Percentiles rank a stretch among this genome's conserved stretches.
phyloP scores from a whole-genome alignment of 2,113 vertebrate species.

The Salminus brasiliensis region DNA sequence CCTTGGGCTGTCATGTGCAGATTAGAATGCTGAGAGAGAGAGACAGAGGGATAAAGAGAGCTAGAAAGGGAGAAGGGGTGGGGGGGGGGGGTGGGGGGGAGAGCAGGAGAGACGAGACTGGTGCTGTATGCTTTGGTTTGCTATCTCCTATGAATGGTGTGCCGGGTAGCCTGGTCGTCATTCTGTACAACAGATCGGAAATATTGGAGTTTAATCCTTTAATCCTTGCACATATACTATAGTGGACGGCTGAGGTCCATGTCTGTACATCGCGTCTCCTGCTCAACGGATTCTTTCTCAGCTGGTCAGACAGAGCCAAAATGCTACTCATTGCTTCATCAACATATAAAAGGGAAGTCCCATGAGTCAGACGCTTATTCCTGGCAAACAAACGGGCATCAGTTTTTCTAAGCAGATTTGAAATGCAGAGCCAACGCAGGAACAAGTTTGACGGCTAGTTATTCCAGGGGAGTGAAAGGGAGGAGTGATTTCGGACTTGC shows the following conservation, averaged over 20 bases:
- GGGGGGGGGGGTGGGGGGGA: neutral
- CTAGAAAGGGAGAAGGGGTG: neutral
- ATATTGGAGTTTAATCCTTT: slow-evolving; percentile 2
- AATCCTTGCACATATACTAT: slow-evolving; percentile 20
- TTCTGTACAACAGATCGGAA: neutral
- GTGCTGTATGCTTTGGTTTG: slow-evolving; percentile 61
- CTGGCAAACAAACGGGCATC: slow-evolving; percentile 30
- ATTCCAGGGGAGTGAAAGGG: slow-evolving; percentile 14
- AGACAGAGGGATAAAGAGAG: neutral
- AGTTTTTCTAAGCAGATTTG: slow-evolving; percentile 26
- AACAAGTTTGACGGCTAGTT: slow-evolving; percentile 22
- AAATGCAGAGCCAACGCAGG: slow-evolving; percentile 35
- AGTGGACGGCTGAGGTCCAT: neutral
- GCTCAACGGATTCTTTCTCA: slow-evolving; percentile 16
- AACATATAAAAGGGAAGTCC: slow-evolving; percentile 23
- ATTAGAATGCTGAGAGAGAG: slow-evolving; percentile 17
- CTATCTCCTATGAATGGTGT: slow-evolving; percentile 55
- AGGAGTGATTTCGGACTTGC: slow-evolving; percentile 8
- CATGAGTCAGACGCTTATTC: slow-evolving; percentile 30
- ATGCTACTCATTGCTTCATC: slow-evolving; percentile 16
- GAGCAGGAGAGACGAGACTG: slow-evolving; percentile 36
- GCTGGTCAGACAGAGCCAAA: slow-evolving; percentile 28
- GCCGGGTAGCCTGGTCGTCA: slow-evolving; percentile 37
- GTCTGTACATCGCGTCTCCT: neutral
- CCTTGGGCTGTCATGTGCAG: slow-evolving; percentile 18